phyloP scores from a whole-genome alignment of 2,888 invertebrate species.

The Hyles lineata region DNA sequence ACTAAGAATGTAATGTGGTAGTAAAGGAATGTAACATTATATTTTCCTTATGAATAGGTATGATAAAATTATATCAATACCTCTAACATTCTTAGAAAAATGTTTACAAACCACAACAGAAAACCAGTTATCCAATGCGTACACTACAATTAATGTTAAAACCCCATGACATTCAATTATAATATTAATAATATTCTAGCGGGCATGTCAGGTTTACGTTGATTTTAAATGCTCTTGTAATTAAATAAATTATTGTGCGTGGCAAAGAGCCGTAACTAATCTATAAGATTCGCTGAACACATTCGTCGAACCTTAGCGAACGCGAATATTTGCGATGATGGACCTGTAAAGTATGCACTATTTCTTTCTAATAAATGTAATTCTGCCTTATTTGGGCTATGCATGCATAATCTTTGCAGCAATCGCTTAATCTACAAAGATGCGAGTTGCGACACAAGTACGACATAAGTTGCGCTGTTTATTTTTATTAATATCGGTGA shows the following conservation, averaged over 20 bases:
- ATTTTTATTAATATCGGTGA: too few relatives aligned
- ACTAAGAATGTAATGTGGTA: too few relatives aligned
- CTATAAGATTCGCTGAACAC: neutral
- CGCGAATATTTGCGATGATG: neutral
- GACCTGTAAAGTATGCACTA: neutral
- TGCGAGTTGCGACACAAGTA: too few relatives aligned
- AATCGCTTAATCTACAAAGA: too few relatives aligned
- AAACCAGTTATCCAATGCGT: neutral
- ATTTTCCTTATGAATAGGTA: too few relatives aligned
- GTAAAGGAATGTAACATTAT: too few relatives aligned
- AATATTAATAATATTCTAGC: neutral
- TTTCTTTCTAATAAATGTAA: too few relatives aligned
- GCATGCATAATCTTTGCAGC: too few relatives aligned
- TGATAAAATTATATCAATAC: too few relatives aligned
- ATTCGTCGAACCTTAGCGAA: neutral
- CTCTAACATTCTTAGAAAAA: too few relatives aligned
- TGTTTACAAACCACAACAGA: neutral
- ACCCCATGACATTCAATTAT: slow-evolving; percentile 6
- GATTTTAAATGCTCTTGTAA: neutral
- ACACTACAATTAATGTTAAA: neutral
- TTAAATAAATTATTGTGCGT: neutral
- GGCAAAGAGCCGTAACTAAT: neutral
- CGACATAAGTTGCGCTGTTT: too few relatives aligned
- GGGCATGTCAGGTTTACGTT: neutral
- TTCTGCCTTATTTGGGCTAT: too few relatives aligned